These are phyloP conservation scores for Drosophila histrio DNA, from an alignment of 2,888 invertebrate genomes.

Conservation along the genomic window DNA sequence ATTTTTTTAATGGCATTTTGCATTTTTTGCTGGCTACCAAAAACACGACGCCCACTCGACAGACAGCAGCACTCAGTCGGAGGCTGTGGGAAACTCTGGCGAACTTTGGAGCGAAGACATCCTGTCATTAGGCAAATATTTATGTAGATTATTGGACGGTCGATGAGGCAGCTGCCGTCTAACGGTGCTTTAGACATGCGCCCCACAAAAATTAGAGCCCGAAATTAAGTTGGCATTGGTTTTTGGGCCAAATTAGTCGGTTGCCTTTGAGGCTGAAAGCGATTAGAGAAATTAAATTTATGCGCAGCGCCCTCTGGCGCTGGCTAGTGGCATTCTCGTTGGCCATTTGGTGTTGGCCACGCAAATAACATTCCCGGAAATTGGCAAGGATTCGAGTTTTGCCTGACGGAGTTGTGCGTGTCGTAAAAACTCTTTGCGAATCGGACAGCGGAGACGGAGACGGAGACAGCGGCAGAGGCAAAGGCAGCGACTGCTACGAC, in stretches of 20 bases:
- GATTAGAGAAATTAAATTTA: constrained; percentile 60
- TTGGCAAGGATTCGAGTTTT: constrained; percentile 71
- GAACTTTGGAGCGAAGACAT: constrained; percentile 48
- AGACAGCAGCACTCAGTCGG: background rate
- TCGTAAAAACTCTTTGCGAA: constrained; percentile 81
- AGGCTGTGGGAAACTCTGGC: constrained; percentile 62
- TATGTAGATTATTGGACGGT: constrained; percentile 64
- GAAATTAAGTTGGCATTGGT: constrained; percentile 53
- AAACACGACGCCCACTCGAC: constrained; percentile 68
- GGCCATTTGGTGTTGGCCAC: constrained; percentile 33
- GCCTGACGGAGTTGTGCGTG: constrained; percentile 50
- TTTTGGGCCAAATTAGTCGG: constrained; percentile 51
- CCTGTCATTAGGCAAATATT: constrained; percentile 78
- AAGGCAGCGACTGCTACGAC: constrained; percentile 10
- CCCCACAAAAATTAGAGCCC: constrained; percentile 47
- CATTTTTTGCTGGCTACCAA: constrained; percentile 62
- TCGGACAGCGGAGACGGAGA: constrained; percentile 40
- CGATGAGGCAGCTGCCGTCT: constrained; percentile 51
- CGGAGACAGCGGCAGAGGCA: constrained; percentile 1
- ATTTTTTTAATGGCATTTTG: constrained; percentile 63
- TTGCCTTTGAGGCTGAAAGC: constrained; percentile 44
- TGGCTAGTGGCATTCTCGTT: constrained; percentile 34
- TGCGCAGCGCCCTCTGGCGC: constrained; percentile 73
- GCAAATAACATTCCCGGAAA: constrained; percentile 76
- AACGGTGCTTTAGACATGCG: constrained; percentile 56